These are phyloP conservation scores for Pocillopora verrucosa DNA, from an alignment of 64 coral and sea anemone genomes.

Conservation along the genomic window DNA sequence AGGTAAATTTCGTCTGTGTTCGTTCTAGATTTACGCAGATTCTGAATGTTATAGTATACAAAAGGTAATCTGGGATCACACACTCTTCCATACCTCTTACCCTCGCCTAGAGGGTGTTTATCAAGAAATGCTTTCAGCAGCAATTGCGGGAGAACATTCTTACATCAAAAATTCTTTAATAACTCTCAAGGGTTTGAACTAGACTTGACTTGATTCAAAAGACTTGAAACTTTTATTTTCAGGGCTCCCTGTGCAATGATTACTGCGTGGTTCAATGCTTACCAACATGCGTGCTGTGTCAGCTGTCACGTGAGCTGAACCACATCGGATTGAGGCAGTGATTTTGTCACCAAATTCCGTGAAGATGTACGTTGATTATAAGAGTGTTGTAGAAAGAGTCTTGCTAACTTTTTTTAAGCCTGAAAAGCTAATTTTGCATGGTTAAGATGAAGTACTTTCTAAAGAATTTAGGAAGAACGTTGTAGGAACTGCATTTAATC, in stretches of 20 bases:
- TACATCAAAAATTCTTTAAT: too few relatives aligned
- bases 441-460: background rate
- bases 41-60: too few relatives aligned
- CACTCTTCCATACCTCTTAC: too few relatives aligned
- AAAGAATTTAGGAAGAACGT: background rate
- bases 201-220: too few relatives aligned
- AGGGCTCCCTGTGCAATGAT: background rate
- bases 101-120: too few relatives aligned
- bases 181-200: too few relatives aligned
- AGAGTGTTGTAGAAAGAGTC: background rate
- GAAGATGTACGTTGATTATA: too few relatives aligned
- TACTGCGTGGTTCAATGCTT: background rate
- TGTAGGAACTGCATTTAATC: too few relatives aligned
- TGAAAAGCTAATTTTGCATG: background rate
- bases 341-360: background rate
- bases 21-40: too few relatives aligned
- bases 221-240: background rate
- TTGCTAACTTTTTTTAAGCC: background rate
- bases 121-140: too few relatives aligned
- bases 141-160: too few relatives aligned
- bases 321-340: background rate
- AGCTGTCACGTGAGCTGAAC: background rate
- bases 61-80: too few relatives aligned
- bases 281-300: background rate
- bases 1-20: conserved; percentile 21